Conservation (phyloP, 2,888 invertebrate species). For the Caenorhabditis afra region DNA sequence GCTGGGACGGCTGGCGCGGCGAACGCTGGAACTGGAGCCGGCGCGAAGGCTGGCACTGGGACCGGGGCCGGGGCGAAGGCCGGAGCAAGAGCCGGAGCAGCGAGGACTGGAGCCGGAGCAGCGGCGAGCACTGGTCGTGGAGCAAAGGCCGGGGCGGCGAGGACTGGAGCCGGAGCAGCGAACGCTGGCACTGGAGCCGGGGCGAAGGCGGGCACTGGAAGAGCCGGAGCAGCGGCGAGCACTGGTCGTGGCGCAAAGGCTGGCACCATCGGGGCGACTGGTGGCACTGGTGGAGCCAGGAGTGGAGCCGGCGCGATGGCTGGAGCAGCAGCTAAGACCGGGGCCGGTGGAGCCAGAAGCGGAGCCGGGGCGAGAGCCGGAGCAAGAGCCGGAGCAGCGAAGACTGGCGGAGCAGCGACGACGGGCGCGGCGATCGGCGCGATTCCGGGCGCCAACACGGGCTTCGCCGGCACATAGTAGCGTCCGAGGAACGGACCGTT, state of each 20-base stretch:
- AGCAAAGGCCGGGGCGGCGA: slow-evolving; percentile 27
- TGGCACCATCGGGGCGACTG: slow-evolving; percentile 62
- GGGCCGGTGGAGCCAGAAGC: slow-evolving; percentile 33
- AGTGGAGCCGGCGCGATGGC: slow-evolving; percentile 53
- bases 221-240: slow-evolving; percentile 55
- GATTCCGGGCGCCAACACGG: slow-evolving; percentile 65
- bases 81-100: slow-evolving; percentile 58
- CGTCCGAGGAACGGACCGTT: slow-evolving; percentile 68
- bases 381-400: slow-evolving; percentile 55
- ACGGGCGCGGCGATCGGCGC: slow-evolving; percentile 63
- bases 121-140: slow-evolving; percentile 49
- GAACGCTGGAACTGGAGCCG: slow-evolving; percentile 39
- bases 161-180: slow-evolving; percentile 47
- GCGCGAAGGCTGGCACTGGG: slow-evolving; percentile 28
- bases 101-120: slow-evolving; percentile 43
- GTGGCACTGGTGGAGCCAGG: slow-evolving; percentile 58
- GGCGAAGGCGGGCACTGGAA: slow-evolving; percentile 47
- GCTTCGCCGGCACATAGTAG: slow-evolving; percentile 68
- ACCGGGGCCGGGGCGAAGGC: slow-evolving; percentile 52
- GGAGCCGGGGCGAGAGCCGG: slow-evolving; percentile 48
- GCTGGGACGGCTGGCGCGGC: slow-evolving; percentile 28
- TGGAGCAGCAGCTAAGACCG: slow-evolving; percentile 43
- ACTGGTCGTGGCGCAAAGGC: slow-evolving; percentile 59
- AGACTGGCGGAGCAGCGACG: slow-evolving; percentile 61
- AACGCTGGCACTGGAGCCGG: slow-evolving; percentile 46